These are phyloP conservation scores for Pangasius mekongensis DNA, from an alignment of 2,797 vertebrate genomes.

Conservation along the genomic window DNA sequence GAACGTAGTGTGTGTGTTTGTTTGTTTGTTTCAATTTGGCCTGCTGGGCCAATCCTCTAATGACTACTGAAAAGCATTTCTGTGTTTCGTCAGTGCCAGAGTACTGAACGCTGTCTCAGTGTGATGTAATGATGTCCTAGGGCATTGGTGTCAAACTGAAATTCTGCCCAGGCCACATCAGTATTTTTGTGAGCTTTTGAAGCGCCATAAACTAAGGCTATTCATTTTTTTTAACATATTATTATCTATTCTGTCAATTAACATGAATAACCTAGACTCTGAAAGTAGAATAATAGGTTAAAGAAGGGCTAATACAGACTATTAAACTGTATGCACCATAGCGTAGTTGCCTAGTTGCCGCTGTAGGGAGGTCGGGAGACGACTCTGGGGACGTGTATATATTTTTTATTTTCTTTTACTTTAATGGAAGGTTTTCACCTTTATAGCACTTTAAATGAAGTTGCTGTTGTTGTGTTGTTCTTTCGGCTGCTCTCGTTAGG, in stretches of 20 bases:
- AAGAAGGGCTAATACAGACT: neutral
- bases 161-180: neutral
- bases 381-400: neutral
- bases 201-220: neutral
- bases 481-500: no score
- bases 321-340: neutral
- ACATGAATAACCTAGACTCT: no score
- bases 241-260: neutral
- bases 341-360: neutral
- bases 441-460: neutral
- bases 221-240: neutral
- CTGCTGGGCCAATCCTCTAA: constrained; percentile 46
- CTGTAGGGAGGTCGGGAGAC: neutral
- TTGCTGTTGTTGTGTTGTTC: no score
- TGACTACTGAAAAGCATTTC: constrained; percentile 41
- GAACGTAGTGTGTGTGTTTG: constrained; percentile 20
- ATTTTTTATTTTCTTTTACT: neutral
- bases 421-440: neutral
- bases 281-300: neutral
- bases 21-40: constrained; percentile 28
- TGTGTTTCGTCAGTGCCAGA: constrained; percentile 34
- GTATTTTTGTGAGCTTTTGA: neutral
- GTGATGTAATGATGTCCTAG: constrained; percentile 7
- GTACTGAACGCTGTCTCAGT: constrained; percentile 41
- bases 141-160: neutral